Evolutionary conservation across 2,888 invertebrate species (phyloP).

Genomic region (Uropetala carovei): DNA sequence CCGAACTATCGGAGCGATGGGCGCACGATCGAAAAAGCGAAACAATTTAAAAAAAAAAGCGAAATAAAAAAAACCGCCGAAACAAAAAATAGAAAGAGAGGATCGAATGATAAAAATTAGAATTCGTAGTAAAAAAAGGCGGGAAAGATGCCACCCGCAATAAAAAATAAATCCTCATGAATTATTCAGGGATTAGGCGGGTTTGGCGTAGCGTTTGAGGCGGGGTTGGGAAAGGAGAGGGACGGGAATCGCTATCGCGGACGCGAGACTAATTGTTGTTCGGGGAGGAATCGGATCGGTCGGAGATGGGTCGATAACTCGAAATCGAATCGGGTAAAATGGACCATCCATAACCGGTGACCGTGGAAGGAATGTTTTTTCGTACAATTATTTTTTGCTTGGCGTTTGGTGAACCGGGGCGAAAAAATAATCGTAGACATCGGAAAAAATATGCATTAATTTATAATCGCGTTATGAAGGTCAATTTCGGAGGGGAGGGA

Average conservation of each 20-base stretch:
- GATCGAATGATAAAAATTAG: not conserved
- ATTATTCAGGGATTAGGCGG: conserved; percentile 1
- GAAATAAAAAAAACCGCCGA: not conserved
- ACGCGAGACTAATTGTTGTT: conserved; percentile 37
- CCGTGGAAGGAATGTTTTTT: not conserved
- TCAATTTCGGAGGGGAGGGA: too few relatives aligned
- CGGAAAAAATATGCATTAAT: too few relatives aligned
- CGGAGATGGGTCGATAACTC: not conserved
- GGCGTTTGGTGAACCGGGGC: too few relatives aligned
- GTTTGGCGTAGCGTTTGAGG: too few relatives aligned
- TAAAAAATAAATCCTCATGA: conserved; percentile 28
- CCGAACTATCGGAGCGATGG: not conserved
- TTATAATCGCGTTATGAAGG: too few relatives aligned
- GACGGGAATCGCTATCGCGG: not conserved
- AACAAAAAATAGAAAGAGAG: not conserved
- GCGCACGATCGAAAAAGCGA: not conserved
- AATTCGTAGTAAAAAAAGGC: not conserved
- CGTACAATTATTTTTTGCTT: too few relatives aligned
- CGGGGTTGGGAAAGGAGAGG: not conserved
- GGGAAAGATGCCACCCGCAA: not conserved
- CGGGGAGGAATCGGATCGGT: not conserved
- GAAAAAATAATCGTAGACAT: too few relatives aligned
- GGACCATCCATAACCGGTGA: not conserved
- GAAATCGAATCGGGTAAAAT: not conserved
- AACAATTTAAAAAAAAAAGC: not conserved